Evolutionary conservation across 1,140 invertebrate genomes (phyloP), one percentile per base, ranked within the genome.

Genomic region (Macrobrachium nipponense): DNA sequence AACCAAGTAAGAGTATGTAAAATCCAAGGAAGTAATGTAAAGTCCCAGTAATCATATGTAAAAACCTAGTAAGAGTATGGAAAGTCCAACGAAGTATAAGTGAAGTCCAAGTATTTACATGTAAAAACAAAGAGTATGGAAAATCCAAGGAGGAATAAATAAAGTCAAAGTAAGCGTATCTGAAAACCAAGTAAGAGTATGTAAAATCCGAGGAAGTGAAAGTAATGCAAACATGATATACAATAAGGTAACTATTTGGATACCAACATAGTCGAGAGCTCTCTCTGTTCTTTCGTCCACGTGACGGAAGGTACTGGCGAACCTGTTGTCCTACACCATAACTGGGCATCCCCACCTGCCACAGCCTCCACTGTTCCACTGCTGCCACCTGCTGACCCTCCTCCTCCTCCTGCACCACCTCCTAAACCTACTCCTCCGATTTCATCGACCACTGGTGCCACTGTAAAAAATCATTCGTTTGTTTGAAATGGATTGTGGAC

Each of bases 311-410:
- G 89, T 15, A n/a, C 51, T 18, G 89, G 89, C 17, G 87, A 88
- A 14, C 89, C 89, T 51, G 58, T 59, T 7, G 86, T 76, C 18
- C 51, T 51, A 66, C 89, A 89, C 64, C 86, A 64, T 17, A 89
- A 62, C 43, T 88, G 72, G 27, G 44, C 70, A 68, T 86, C 77
- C 7, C 44, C 43, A 12, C 84, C 83, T 14, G 11, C 20, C 77
- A 86, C 59, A 8, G 78, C 78, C 20, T 80, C 78, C 18, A 80
- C 68, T 17, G 20, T 10, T 6, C 17, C 36, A 15, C 64, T 11
- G 2, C 11, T 15, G 0, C 44, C 70, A 73, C 51, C 51, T 51
- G 51, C 3, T 51, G 51, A 2, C 51, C 8, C 7, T 51, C 8
- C 7, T 51, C 8, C 23, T 43, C 79, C 58, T 12, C 23, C n/a